phyloP scores from a whole-genome alignment of 1,140 invertebrate species.

The Vollenhovia emeryi region DNA sequence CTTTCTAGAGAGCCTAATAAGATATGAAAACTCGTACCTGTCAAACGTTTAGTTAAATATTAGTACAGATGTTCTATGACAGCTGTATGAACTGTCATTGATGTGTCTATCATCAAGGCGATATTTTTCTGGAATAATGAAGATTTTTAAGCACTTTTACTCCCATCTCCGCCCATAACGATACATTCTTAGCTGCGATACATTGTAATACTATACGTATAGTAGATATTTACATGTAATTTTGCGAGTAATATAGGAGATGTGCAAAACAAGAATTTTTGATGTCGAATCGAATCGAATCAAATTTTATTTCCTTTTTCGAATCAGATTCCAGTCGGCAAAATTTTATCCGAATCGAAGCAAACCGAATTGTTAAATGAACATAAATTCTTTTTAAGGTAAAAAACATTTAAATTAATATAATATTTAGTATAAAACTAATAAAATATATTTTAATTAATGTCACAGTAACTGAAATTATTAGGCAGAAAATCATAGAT shows the following conservation, averaged over 20 bases:
- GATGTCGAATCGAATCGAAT: no score
- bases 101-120: neutral
- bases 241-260: conserved; percentile 16
- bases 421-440: no score
- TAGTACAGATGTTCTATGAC: conserved; percentile 24
- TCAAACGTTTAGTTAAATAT: conserved; percentile 28
- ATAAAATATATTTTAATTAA: no score
- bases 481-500: no score
- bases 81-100: conserved; percentile 18
- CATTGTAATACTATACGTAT: conserved; percentile 43
- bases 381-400: no score
- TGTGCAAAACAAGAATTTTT: no score
- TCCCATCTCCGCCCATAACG: conserved; percentile 63
- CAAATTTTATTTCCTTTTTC: no score
- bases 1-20: conserved; percentile 52
- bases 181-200: conserved; percentile 32
- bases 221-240: conserved; percentile 38
- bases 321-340: no score
- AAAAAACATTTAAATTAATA: no score
- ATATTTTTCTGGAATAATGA: conserved; percentile 53
- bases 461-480: no score
- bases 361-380: no score
- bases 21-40: conserved; percentile 39
- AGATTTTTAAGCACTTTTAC: conserved; percentile 65
- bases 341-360: no score